Evolutionary conservation across 2,113 vertebrate genomes (phyloP).

Genomic region (Calypte anna): DNA sequence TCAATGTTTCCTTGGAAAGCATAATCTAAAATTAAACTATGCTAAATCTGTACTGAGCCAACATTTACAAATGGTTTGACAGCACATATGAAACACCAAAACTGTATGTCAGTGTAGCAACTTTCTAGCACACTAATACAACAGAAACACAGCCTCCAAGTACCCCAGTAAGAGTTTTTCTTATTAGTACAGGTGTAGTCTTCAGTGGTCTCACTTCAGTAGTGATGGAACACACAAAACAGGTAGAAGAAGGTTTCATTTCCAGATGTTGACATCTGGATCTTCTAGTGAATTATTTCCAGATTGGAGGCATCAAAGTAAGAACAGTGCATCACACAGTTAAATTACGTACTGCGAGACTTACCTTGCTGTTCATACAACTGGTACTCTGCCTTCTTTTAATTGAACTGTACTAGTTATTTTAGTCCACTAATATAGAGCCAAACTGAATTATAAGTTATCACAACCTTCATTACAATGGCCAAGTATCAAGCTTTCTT

Average conservation of each 20-base stretch:
- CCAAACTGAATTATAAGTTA: not conserved
- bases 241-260: not conserved
- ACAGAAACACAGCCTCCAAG: not conserved
- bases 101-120: not conserved
- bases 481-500: not conserved
- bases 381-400: not conserved
- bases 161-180: not conserved
- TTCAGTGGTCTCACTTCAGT: not conserved
- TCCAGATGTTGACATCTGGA: not conserved
- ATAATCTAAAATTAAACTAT: slow-evolving; percentile 1
- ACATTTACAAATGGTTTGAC: not conserved
- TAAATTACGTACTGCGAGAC: not conserved
- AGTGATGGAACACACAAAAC: not conserved
- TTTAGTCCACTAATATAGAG: not conserved
- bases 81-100: not conserved
- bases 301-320: not conserved
- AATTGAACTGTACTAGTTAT: not conserved
- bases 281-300: not conserved
- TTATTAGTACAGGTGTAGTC: not conserved
- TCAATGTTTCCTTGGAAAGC: not conserved
- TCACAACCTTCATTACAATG: not conserved
- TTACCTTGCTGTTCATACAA: not conserved
- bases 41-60: not conserved
- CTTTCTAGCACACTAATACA: not conserved
- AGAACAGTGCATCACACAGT: not conserved